A percentile compares a stretch with the other conserved stretches of the same genome.
Conservation (phyloP, 2,797 vertebrate species). For the Champsocephalus gunnari region DNA sequence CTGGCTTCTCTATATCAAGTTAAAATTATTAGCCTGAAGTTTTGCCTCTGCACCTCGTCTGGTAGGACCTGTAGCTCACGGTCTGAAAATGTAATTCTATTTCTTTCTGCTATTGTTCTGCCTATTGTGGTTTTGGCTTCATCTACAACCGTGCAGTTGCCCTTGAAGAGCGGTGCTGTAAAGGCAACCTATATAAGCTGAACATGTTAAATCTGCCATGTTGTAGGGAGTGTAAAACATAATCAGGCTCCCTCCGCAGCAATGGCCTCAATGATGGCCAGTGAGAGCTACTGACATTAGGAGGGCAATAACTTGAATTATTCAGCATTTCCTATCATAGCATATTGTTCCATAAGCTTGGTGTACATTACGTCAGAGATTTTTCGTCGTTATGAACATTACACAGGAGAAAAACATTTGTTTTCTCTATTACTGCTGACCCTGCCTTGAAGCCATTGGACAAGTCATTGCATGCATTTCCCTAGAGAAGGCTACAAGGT, state of each 20-base stretch:
- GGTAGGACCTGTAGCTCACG: too few species aligned
- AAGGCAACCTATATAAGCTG: conserved; percentile 12
- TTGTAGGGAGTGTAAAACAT: conserved; percentile 19
- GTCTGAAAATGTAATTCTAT: too few species aligned
- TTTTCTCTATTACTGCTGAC: conserved; percentile 49
- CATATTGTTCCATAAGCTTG: conserved; percentile 52
- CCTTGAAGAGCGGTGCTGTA: conserved; percentile 13
- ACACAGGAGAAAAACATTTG: conserved; percentile 21
- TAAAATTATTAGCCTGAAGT: too few species aligned
- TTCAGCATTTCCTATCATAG: conserved; percentile 57
- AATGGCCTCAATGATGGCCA: conserved; percentile 44
- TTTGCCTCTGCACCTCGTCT: too few species aligned
- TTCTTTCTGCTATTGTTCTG: too few species aligned
- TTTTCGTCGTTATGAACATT: conserved; percentile 42
- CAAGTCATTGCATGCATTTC: conserved; percentile 52
- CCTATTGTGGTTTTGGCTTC: neutral
- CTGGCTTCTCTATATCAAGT: too few species aligned
- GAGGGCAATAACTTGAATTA: conserved; percentile 69
- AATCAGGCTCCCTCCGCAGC: conserved; percentile 26
- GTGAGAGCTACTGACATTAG: conserved; percentile 38
- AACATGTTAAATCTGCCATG: conserved; percentile 20
- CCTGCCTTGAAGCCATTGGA: conserved; percentile 53
- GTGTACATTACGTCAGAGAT: conserved; percentile 51
- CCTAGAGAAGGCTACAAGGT: conserved; percentile 51
- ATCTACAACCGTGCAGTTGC: conserved; percentile 1